phyloP scores from a whole-genome alignment of 2,113 vertebrate species.

The Propithecus coquereli region DNA sequence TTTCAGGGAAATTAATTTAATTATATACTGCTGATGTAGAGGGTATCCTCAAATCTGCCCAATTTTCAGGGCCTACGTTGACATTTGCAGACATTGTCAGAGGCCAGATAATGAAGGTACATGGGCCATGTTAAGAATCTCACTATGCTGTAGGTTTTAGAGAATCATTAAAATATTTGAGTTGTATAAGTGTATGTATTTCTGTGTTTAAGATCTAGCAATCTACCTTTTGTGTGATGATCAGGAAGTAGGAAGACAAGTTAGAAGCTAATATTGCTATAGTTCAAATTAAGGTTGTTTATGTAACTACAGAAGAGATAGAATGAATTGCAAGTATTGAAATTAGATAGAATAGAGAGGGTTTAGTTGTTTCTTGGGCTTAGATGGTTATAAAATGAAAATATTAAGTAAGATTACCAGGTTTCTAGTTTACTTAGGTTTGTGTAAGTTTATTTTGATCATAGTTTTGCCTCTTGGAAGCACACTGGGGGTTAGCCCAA shows the following conservation, averaged over 20 bases:
- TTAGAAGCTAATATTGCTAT: neutral
- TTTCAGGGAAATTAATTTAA: neutral
- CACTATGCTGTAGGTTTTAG: neutral
- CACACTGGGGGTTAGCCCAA: accelerated
- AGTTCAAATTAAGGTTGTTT: neutral
- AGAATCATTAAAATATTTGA: neutral
- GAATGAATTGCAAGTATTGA: neutral
- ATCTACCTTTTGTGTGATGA: neutral
- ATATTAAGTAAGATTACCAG: neutral
- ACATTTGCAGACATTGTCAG: neutral
- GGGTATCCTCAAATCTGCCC: neutral
- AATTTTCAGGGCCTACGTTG: neutral
- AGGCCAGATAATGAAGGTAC: neutral
- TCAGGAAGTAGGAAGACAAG: neutral
- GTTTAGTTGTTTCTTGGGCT: neutral
- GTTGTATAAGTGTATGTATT: accelerated
- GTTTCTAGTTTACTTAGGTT: neutral
- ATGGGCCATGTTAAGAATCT: neutral
- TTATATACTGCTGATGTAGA: neutral
- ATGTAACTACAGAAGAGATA: neutral
- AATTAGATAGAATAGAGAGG: neutral
- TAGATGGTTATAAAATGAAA: neutral
- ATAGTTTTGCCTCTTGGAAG: neutral
- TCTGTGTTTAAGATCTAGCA: neutral
- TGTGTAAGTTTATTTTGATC: neutral